phyloP scores from a whole-genome alignment of 2,888 invertebrate species.

The Hemicrepidius hirtus region DNA sequence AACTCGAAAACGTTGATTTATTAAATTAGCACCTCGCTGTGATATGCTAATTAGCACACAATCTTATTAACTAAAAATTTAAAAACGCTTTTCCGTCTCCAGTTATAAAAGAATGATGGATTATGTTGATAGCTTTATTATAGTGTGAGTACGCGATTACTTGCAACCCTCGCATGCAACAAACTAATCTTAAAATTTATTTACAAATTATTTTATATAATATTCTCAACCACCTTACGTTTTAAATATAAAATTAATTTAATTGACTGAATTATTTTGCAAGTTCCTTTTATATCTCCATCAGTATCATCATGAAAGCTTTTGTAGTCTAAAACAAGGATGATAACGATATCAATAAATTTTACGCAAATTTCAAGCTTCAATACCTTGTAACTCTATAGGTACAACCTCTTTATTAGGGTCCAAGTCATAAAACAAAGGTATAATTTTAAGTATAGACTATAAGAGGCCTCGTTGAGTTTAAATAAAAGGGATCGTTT shows the following conservation, averaged over 20 bases:
- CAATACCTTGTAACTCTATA: slow-evolving; percentile 19
- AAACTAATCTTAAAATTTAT: not conserved
- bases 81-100: not conserved
- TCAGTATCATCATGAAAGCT: not conserved
- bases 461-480: slow-evolving; percentile 3
- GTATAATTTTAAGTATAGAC: slow-evolving; percentile 29
- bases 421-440: slow-evolving; percentile 23
- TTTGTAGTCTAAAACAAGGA: not conserved
- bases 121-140: slow-evolving; percentile 34
- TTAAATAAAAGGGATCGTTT: slow-evolving; percentile 24
- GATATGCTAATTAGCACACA: slow-evolving; percentile 20
- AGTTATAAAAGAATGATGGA: slow-evolving; percentile 16
- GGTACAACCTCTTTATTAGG: slow-evolving; percentile 28
- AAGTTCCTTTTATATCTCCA: no score
- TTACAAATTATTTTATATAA: no score
- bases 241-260: no score
- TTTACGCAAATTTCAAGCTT: slow-evolving; percentile 23
- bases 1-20: slow-evolving; percentile 9
- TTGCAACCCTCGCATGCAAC: slow-evolving; percentile 28
- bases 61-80: slow-evolving; percentile 11
- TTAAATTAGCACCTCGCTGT: slow-evolving; percentile 28
- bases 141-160: slow-evolving; percentile 30
- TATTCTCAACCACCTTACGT: not conserved
- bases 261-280: no score
- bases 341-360: slow-evolving; percentile 13